Evolutionary conservation across 1,140 invertebrate genomes (phyloP), one percentile per base, ranked within the genome.

Genomic region (Heliconius congener): DNA sequence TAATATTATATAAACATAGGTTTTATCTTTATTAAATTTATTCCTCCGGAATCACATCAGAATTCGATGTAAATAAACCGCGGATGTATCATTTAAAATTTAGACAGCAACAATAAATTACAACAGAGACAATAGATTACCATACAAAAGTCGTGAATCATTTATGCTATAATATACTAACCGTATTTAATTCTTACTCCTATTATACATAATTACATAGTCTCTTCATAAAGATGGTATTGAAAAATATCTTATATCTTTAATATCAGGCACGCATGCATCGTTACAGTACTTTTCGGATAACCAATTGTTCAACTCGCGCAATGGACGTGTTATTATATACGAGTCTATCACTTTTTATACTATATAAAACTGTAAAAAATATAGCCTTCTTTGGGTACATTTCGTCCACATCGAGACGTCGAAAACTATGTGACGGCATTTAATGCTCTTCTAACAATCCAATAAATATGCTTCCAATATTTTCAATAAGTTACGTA

Each of bases 361-460:
- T 88, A 84, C 86, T 87, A 89, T 87, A 86, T 93, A 93, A 91
- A 93, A 88, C 88, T 92, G 91, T 90, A 92, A 93, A 93, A 93
- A 93, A 93, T 93, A 93, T 90, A 90, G 86, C 87, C 85, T 91
- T 90, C 85, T 88, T 90, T 87, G 88, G 88, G 85, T 91, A 93
- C 87, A 89, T 88, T 88, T 83, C 81, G 81, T 83, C 85, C 81
- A 84, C 89, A 82, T 83, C 81, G 84, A 88, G 86, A 88, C 81
- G 82, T 90, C 85, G 78, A 90, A 88, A 90, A 86, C 88, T 88
- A 86, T 85, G 83, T 83, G 87, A 89, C 85, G 84, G 90, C 89
- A 92, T 89, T 88, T 85, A 73, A 88, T 90, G 87, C 88, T 85
- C 83, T 87, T 85, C 86, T 92, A 91, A 81, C 88, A 86, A 89